Conservation (phyloP, 2,113 vertebrate genomes). For the Nyctibius bracteatus region DNA sequence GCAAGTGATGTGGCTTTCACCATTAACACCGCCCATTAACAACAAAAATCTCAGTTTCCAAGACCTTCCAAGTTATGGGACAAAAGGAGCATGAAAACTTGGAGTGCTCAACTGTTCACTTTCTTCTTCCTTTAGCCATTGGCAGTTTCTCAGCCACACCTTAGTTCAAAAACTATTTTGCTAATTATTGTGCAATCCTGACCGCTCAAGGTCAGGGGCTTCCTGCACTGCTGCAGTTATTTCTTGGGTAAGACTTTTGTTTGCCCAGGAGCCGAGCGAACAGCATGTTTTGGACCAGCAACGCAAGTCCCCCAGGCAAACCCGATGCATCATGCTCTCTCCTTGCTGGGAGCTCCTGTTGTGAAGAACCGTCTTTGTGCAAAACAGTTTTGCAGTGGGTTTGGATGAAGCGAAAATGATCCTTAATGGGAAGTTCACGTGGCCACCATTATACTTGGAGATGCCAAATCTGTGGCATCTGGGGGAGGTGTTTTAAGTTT, state of each 20-base stretch:
- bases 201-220: not conserved
- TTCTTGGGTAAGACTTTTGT: not conserved
- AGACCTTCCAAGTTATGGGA: not conserved
- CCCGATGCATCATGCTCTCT: accelerated
- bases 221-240: not conserved
- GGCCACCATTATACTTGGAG: not conserved
- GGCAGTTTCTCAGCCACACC: not conserved
- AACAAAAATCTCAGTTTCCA: not conserved
- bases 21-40: not conserved
- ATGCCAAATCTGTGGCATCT: not conserved
- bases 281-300: not conserved
- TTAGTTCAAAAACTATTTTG: not conserved
- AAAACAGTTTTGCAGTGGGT: not conserved
- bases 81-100: not conserved
- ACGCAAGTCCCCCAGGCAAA: not conserved
- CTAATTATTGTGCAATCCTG: not conserved
- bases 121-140: not conserved
- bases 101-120: not conserved
- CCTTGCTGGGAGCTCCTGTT: not conserved
- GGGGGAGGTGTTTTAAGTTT: not conserved
- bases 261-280: not conserved
- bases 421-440: not conserved
- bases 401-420: not conserved
- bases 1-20: not conserved
- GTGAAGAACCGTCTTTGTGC: not conserved